These are phyloP conservation scores for Homarus gammarus DNA, from an alignment of 2,888 invertebrate species.

Conservation along the genomic window DNA sequence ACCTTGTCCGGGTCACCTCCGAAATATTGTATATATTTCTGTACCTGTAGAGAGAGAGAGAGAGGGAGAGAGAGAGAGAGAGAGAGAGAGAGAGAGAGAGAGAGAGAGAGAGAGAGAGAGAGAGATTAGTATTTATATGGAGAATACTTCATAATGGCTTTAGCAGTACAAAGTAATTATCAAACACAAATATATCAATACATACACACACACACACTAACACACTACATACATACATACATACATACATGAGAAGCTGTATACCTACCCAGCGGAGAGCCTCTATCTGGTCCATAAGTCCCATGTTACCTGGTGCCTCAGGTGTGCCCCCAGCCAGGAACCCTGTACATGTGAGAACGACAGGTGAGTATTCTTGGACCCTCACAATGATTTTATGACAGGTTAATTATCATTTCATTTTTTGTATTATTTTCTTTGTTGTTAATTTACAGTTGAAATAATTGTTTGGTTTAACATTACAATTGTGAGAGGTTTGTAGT, in stretches of 20 bases:
- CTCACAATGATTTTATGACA: too few species aligned
- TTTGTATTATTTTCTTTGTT: too few species aligned
- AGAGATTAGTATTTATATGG: not conserved
- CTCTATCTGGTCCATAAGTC: constrained; percentile 63
- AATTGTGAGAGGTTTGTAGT: too few species aligned
- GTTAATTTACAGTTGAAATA: too few species aligned
- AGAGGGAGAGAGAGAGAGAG: constrained; percentile 23
- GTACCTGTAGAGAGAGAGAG: constrained; percentile 53
- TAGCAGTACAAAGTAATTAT: too few species aligned
- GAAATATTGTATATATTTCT: constrained; percentile 48
- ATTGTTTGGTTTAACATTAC: too few species aligned
- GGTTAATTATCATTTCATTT: too few species aligned
- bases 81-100: constrained; percentile 10
- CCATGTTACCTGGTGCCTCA: constrained; percentile 69
- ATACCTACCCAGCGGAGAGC: constrained; percentile 68
- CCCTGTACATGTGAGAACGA: too few species aligned
- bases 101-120: constrained; percentile 1
- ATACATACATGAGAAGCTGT: not conserved
- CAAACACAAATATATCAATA: not conserved
- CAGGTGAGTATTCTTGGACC: too few species aligned
- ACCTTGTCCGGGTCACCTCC: constrained; percentile 61
- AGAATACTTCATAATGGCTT: too few species aligned
- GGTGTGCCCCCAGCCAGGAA: constrained; percentile 57
- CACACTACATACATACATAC: not conserved
- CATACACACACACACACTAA: constrained; percentile 13